phyloP scores from a whole-genome alignment of 2,797 vertebrate species.

The Xenopus petersii region DNA sequence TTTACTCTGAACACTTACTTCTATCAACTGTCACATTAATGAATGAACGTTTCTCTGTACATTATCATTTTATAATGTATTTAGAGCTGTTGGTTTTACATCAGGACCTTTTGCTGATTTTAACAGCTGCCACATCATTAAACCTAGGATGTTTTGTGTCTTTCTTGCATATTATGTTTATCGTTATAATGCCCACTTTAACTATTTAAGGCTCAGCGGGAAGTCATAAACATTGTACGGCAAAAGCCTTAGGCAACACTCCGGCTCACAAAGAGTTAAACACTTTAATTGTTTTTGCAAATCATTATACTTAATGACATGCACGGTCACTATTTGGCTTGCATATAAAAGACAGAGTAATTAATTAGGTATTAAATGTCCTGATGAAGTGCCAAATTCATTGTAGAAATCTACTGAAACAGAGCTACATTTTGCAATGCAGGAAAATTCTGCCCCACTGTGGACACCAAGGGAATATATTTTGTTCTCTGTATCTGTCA shows the following conservation, averaged over 20 bases:
- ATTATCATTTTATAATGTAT: background rate
- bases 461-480: conserved; percentile 4
- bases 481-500: too few species aligned
- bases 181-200: background rate
- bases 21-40: background rate
- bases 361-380: conserved; percentile 49
- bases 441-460: conserved; percentile 26
- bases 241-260: background rate
- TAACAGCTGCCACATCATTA: conserved; percentile 4
- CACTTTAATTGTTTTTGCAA: conserved; percentile 36
- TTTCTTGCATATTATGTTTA: background rate
- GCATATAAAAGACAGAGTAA: conserved; percentile 39
- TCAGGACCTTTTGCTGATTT: background rate
- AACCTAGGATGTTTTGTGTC: background rate
- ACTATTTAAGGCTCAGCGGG: background rate
- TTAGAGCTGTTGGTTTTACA: conserved; percentile 1
- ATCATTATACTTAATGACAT: conserved; percentile 48
- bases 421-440: background rate
- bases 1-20: background rate
- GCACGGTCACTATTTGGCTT: conserved; percentile 37
- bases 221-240: background rate
- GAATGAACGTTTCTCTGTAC: background rate
- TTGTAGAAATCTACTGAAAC: background rate
- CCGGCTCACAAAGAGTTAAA: background rate
- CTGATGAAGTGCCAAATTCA: conserved; percentile 39